These are phyloP conservation scores for Leptinotarsa undecemlineata DNA, from an alignment of 1,140 invertebrate genomes.

Conservation along the genomic window DNA sequence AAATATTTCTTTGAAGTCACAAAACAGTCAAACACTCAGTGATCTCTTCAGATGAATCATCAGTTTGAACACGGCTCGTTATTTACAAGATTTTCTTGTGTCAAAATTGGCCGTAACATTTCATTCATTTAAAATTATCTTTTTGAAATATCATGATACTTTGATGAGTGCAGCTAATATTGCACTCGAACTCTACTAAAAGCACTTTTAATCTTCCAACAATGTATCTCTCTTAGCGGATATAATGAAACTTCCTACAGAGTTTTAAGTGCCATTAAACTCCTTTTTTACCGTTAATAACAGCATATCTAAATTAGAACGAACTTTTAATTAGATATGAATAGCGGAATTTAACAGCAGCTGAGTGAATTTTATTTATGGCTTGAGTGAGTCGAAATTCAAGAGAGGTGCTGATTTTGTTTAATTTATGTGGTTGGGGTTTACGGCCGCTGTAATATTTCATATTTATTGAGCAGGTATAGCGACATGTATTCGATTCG, in stretches of 20 bases:
- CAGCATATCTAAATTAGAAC: constrained; percentile 20
- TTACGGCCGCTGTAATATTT: neutral
- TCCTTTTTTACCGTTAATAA: constrained; percentile 10
- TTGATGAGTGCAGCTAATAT: too few relatives aligned
- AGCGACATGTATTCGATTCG: neutral
- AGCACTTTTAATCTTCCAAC: neutral
- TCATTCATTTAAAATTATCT: too few relatives aligned
- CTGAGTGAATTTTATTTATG: constrained; percentile 4
- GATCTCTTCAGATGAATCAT: too few relatives aligned
- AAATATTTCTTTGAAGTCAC: too few relatives aligned
- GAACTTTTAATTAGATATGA: constrained; percentile 24
- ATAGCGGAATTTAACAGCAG: neutral
- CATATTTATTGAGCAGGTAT: neutral
- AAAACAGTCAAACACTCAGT: too few relatives aligned
- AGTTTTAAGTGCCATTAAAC: constrained; percentile 17
- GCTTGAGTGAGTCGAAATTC: neutral
- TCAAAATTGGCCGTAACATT: too few relatives aligned
- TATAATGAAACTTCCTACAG: constrained; percentile 9
- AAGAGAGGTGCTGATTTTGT: neutral
- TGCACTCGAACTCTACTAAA: neutral
- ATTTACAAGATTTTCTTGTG: too few relatives aligned
- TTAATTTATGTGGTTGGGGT: neutral
- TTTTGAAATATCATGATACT: too few relatives aligned
- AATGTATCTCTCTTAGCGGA: neutral
- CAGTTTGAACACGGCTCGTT: too few relatives aligned